A percentile compares a stretch with the other conserved stretches of the same genome.
These are phyloP conservation scores for Limnodromus scolopaceus DNA, from an alignment of 2,797 vertebrate genomes.

Conservation along the genomic window DNA sequence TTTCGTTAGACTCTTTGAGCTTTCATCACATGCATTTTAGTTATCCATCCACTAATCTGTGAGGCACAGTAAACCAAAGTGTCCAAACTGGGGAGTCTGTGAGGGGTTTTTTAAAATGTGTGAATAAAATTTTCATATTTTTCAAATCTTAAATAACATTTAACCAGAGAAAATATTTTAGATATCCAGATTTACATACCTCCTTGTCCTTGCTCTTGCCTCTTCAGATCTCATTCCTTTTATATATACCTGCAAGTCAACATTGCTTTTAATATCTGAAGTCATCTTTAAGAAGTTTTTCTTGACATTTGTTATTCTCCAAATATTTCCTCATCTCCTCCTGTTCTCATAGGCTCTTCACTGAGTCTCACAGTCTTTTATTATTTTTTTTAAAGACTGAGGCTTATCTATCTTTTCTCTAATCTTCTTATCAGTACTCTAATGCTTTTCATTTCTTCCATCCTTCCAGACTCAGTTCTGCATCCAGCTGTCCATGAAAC, in stretches of 20 bases:
- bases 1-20: not conserved
- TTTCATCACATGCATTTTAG: not conserved
- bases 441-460: not conserved
- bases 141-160: not conserved
- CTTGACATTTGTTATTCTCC: not conserved
- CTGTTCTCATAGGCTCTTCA: not conserved
- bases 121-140: not conserved
- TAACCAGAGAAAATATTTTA: not conserved
- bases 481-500: not conserved
- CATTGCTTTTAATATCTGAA: not conserved
- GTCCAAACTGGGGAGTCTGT: not conserved
- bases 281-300: not conserved
- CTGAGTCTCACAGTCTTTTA: not conserved
- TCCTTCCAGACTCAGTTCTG: not conserved
- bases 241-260: not conserved
- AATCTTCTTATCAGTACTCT: not conserved
- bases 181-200: not conserved
- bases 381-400: not conserved
- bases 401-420: not conserved
- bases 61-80: not conserved
- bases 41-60: not conserved
- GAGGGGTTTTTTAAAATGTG: not conserved
- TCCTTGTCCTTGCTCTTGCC: not conserved
- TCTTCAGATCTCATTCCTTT: not conserved
- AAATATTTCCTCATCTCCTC: not conserved